Percentiles rank a stretch among this genome's conserved stretches.
Evolutionary conservation across 2,113 vertebrate genomes (phyloP).

Genomic region (Limnothrissa miodon): DNA sequence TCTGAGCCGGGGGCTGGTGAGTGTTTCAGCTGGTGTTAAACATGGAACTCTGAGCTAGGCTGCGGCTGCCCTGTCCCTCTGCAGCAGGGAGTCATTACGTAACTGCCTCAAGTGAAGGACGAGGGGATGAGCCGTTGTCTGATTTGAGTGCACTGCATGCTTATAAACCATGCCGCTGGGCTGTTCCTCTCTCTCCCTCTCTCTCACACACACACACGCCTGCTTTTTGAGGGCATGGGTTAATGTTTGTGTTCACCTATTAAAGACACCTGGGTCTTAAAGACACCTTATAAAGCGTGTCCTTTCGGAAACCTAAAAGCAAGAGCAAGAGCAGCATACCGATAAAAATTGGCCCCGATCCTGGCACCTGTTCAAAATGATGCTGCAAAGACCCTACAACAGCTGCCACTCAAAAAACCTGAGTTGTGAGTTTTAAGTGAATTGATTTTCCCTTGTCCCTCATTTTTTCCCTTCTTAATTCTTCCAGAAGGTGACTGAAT

Average conservation of each 20-base stretch:
- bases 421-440: too few species aligned
- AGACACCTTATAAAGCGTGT: background rate
- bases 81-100: background rate
- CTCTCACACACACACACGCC: background rate
- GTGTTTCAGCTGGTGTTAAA: background rate
- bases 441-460: too few species aligned
- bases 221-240: background rate
- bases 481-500: background rate
- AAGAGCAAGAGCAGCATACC: background rate
- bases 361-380: conserved; percentile 17
- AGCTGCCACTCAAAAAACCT: background rate
- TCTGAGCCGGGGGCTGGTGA: background rate
- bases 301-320: background rate
- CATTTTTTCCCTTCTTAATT: background rate
- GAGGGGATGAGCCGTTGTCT: conserved; percentile 4
- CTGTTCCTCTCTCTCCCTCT: too few species aligned
- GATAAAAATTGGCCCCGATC: conserved; percentile 19
- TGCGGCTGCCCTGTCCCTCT: background rate
- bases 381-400: background rate
- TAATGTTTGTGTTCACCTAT: background rate
- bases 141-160: background rate
- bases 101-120: background rate
- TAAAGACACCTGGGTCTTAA: background rate
- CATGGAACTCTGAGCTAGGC: background rate
- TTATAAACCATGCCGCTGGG: background rate